Evolutionary conservation across 2,113 vertebrate genomes (phyloP), one percentile per base, ranked within the genome.

Genomic region (Acanthisitta chloris): DNA sequence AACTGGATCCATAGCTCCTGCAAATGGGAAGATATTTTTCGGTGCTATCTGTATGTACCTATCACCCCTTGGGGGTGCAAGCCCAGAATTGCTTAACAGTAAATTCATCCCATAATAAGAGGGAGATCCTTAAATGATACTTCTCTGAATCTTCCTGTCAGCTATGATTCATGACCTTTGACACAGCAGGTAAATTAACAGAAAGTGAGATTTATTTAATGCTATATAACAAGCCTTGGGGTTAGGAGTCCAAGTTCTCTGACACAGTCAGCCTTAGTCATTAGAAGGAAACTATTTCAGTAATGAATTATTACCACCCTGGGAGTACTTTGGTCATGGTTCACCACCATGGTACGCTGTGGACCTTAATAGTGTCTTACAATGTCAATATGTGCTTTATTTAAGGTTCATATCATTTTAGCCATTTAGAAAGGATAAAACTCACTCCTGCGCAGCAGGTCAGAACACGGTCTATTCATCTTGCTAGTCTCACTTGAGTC

Each of bases 371-470:
- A 25, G 67, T 62, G 33, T 72, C 92, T 95, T 96, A 94, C 94
- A 92, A 24, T 91, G 85, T 93, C 96, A 95, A 95, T 93, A 92
- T 93, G 93, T 96, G 71, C 79, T 88, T 93, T 96, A 96, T 94
- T 90, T 95, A 94, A 96, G 49, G 64, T 93, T 88, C 0, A 0
- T 86, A 83, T 64, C 59, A 19, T 81, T 95, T 74, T 28, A 88
- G n/a, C 43, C 4, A 10, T 58, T 82, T 71, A 82, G 77, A 93
- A 86, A 92, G 79, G 28, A 94, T 90, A 85, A 92, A 96, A 88
- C 28, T 90, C 88, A 86, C 29, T 51, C 55, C 90, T 52, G 64
- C 0, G 3, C 55, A 92, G 67, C 48, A 73, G 79, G 72, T 71
- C 90, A 90, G 82, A 95, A 92, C 64, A 3, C 17, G 36, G 28